Conservation (phyloP, 2,888 invertebrate species). For the Pollenia griseotomentosa region DNA sequence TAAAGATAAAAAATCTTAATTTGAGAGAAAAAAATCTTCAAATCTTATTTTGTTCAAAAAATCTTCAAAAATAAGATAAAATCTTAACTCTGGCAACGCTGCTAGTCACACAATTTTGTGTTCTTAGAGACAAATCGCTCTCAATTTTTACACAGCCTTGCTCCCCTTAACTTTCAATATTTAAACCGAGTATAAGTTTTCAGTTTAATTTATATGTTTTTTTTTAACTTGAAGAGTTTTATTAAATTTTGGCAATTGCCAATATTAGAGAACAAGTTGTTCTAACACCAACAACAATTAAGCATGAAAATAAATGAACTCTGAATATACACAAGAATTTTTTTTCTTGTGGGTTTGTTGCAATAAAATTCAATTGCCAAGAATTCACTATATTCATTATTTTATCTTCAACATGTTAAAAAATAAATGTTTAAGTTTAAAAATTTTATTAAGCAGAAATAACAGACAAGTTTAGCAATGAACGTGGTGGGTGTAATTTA, state of each 20-base stretch:
- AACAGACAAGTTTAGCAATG: not conserved
- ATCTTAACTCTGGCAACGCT: too few relatives aligned
- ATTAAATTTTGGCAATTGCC: constrained; percentile 39
- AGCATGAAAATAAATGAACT: constrained; percentile 30
- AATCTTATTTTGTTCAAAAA: too few relatives aligned
- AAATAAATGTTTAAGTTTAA: not conserved
- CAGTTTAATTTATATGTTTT: not conserved
- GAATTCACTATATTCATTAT: constrained; percentile 7
- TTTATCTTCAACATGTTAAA: not conserved
- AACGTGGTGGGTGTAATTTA: too few relatives aligned
- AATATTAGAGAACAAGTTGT: constrained; percentile 55
- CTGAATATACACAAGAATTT: constrained; percentile 3
- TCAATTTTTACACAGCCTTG: too few relatives aligned
- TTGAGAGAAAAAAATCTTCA: too few relatives aligned
- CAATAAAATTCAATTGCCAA: constrained; percentile 50
- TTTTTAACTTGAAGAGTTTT: not conserved
- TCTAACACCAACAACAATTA: constrained; percentile 48
- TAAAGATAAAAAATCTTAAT: too few relatives aligned
- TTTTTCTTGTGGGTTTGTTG: constrained; percentile 40
- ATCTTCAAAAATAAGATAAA: too few relatives aligned
- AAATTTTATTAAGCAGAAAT: not conserved
- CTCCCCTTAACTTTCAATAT: not conserved
- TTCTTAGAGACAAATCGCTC: too few relatives aligned
- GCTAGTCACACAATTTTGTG: too few relatives aligned
- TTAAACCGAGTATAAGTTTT: constrained; percentile 25